Evolutionary conservation across 2,797 vertebrate species (phyloP).

Genomic region (Myotis myotis): DNA sequence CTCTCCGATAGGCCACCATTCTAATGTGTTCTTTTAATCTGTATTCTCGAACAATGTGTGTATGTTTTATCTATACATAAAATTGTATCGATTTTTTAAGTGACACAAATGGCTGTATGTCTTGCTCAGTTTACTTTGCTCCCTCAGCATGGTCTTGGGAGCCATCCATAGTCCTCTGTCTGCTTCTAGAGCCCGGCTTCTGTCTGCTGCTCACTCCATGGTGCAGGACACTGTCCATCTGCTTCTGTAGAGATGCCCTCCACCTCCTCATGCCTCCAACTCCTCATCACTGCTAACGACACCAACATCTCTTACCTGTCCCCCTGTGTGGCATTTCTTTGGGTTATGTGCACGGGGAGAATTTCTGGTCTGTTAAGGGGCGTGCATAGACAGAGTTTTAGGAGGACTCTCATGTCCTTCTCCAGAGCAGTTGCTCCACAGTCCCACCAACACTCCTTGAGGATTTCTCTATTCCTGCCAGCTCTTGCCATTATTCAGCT

Average conservation of each 20-base stretch:
- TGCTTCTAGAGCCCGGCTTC: not conserved
- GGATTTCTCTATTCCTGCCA: not conserved
- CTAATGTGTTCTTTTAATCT: not conserved
- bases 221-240: not conserved
- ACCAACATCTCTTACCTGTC: not conserved
- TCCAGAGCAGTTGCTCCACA: not conserved
- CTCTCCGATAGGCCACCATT: not conserved
- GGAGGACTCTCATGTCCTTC: not conserved
- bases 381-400: not conserved
- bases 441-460: rapidly evolving
- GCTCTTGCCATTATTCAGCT: not conserved
- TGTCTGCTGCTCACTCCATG: not conserved
- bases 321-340: not conserved
- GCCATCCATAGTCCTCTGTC: not conserved
- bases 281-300: not conserved
- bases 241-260: not conserved
- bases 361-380: not conserved
- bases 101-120: not conserved
- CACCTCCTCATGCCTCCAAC: not conserved
- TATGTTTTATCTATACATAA: not conserved
- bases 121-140: not conserved
- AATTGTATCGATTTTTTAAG: not conserved
- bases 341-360: not conserved
- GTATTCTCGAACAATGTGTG: not conserved
- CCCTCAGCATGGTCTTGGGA: not conserved